A percentile compares a stretch with the other conserved stretches of the same genome.
Evolutionary conservation across 2,113 vertebrate species (phyloP).

Genomic region (Myodes glareolus): DNA sequence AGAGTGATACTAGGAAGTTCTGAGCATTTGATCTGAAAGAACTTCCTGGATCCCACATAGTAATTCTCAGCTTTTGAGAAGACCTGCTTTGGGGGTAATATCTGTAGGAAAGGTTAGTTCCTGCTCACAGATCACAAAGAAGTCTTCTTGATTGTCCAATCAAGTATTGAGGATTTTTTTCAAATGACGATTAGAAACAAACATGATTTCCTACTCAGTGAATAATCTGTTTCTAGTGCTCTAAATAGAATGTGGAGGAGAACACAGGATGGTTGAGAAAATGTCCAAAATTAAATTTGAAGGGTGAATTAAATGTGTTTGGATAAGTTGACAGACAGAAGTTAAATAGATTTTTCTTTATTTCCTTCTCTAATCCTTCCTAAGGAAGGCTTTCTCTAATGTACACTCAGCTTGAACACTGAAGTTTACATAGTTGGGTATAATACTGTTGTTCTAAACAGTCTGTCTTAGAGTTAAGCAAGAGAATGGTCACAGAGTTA

Average conservation of each 20-base stretch:
- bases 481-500: neutral
- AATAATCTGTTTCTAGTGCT: neutral
- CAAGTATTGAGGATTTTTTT: neutral
- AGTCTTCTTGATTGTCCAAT: neutral
- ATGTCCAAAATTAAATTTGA: slow-evolving; percentile 42
- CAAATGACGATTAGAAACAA: neutral
- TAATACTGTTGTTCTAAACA: neutral
- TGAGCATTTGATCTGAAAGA: neutral
- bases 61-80: neutral
- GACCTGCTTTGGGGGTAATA: neutral
- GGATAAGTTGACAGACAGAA: neutral
- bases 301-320: slow-evolving; percentile 4
- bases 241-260: neutral
- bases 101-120: neutral
- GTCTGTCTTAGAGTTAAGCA: neutral
- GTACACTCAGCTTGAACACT: neutral
- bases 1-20: neutral
- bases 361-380: neutral
- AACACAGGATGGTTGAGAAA: neutral
- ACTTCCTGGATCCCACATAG: neutral
- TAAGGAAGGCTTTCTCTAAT: neutral
- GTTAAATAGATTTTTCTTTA: slow-evolving; percentile 30
- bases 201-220: neutral
- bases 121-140: neutral
- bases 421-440: neutral